Percentiles rank a stretch among this genome's conserved stretches.
phyloP scores from a whole-genome alignment of 2,797 vertebrate species.

The Halcyon leucocephala region DNA sequence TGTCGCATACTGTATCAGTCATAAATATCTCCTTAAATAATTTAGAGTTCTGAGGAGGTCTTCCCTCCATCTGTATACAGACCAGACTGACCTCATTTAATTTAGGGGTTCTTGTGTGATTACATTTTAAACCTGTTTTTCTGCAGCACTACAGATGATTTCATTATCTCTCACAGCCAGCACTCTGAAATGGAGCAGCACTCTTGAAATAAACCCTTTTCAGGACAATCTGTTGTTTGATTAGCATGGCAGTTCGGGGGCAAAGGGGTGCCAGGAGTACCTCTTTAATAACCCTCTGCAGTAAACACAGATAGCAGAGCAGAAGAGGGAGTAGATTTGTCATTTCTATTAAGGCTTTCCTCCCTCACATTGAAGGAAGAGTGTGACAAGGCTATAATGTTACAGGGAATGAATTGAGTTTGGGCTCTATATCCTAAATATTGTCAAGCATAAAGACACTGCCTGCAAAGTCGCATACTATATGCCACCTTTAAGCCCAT shows the following conservation, averaged over 20 bases:
- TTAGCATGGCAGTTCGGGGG: background rate
- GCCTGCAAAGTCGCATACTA: background rate
- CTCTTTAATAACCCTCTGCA: background rate
- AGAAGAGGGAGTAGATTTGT: background rate
- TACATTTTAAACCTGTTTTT: constrained; percentile 17
- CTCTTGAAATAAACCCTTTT: background rate
- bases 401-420: background rate
- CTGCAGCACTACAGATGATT: background rate
- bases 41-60: background rate
- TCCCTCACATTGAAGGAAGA: background rate
- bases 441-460: background rate
- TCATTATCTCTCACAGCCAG: background rate
- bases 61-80: background rate
- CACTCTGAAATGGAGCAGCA: background rate
- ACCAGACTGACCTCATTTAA: background rate
- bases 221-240: background rate
- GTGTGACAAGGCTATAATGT: background rate
- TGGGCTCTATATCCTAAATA: background rate
- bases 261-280: background rate
- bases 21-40: background rate
- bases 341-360: background rate
- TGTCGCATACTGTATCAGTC: background rate
- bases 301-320: background rate
- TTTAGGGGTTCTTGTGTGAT: background rate
- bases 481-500: background rate